These are phyloP conservation scores for Clarias batrachus DNA, from an alignment of 2,113 vertebrate genomes.

Conservation along the genomic window DNA sequence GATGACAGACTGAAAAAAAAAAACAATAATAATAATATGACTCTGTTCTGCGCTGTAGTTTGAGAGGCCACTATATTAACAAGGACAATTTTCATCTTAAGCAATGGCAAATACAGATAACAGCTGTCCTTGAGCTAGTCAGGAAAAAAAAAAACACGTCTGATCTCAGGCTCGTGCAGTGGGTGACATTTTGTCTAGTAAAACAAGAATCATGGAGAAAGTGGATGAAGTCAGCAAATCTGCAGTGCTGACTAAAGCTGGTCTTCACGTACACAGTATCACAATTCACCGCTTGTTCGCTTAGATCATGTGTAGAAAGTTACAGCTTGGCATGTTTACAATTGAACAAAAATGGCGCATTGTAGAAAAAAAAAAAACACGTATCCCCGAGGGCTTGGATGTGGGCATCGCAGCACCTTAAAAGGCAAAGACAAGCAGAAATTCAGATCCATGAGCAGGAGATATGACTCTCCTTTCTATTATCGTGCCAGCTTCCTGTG, in stretches of 20 bases:
- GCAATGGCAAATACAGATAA: background rate
- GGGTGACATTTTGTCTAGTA: conserved; percentile 39
- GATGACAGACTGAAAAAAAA: background rate
- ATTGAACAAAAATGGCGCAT: conserved; percentile 50
- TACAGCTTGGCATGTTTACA: conserved; percentile 35
- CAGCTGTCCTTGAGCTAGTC: background rate
- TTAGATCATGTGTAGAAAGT: conserved; percentile 42
- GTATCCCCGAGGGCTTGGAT: conserved; percentile 6
- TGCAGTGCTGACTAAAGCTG: conserved; percentile 57
- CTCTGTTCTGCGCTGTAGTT: conserved; percentile 1
- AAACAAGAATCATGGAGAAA: conserved; percentile 41
- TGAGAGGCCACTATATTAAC: conserved; percentile 27
- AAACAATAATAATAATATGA: too few relatives aligned
- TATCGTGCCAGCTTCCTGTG: conserved; percentile 65
- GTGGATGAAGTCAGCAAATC: conserved; percentile 56
- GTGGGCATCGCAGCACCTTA: conserved; percentile 59
- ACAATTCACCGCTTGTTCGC: conserved; percentile 54
- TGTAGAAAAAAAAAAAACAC: conserved; percentile 26
- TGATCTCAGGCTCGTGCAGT: conserved; percentile 5
- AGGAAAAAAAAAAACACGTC: background rate
- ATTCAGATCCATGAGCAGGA: conserved; percentile 44
- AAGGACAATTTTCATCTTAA: conserved; percentile 15
- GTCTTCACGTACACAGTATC: conserved; percentile 45
- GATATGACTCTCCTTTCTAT: conserved; percentile 56
- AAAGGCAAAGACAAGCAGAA: conserved; percentile 68